phyloP scores from a whole-genome alignment of 1,140 invertebrate species.

The Drosophila paulistorum region DNA sequence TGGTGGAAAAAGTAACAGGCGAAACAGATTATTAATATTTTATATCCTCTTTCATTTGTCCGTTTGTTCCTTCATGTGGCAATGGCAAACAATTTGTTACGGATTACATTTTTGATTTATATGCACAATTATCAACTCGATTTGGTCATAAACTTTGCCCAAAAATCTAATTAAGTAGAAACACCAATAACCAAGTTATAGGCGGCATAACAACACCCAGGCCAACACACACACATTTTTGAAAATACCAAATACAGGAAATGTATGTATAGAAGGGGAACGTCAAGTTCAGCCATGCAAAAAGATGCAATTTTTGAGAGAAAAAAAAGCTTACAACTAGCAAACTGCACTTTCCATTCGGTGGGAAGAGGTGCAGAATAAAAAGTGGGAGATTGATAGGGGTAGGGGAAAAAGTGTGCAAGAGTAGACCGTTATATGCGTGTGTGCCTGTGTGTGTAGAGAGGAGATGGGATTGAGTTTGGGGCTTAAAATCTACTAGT shows the following conservation, averaged over 20 bases:
- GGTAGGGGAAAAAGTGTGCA: background rate
- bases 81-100: slow-evolving; percentile 44
- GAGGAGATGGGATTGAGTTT: background rate
- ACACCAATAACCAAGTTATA: background rate
- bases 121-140: slow-evolving; percentile 17
- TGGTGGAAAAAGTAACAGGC: background rate
- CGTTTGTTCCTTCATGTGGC: slow-evolving; percentile 12
- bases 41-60: slow-evolving; percentile 21
- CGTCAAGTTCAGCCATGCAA: slow-evolving; percentile 21
- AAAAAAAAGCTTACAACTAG: slow-evolving; percentile 10
- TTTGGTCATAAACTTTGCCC: slow-evolving; percentile 17
- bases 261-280: background rate
- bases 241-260: background rate
- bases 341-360: background rate
- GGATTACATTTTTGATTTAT: slow-evolving; percentile 39
- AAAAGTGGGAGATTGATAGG: background rate
- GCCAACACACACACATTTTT: background rate
- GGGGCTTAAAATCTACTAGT: slow-evolving; percentile 26
- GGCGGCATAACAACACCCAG: background rate
- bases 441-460: background rate
- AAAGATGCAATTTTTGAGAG: slow-evolving; percentile 25
- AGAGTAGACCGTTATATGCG: background rate
- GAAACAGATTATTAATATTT: slow-evolving; percentile 56
- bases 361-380: background rate
- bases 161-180: slow-evolving; percentile 5